Evolutionary conservation across 1,140 invertebrate genomes (phyloP), one percentile per base, ranked within the genome.

Genomic region (Drosophila nigrodunni): DNA sequence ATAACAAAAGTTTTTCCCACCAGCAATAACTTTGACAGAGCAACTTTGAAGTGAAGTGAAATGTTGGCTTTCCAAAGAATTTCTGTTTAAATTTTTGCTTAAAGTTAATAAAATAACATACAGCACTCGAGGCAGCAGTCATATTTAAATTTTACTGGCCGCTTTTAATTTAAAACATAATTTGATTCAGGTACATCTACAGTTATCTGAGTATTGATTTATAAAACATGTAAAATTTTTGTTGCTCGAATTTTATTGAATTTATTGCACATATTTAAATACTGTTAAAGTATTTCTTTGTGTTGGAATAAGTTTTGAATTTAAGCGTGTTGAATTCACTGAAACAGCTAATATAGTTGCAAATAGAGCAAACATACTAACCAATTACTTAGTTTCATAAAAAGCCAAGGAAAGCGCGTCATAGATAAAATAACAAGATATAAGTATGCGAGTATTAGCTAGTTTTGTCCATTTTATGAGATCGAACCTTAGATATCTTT

Each of bases 1-100:
- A 61, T 39, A 61, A 61, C 65, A 69, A 61, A 61, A 74, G 57
- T 60, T 61, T 68, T 52, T 15, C 68, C 67, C 15, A 13, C n/a
- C 44, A 30, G 50, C 47, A 52, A 69, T 43, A 69, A 44, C 59
- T 54, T 61, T 49, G 46, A 61, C 59, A 62, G 46, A 62, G 18
- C 7, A 62, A 62, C 61, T 64, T 64, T 11, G 25, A 64, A 50
- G 55, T 57, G n/a, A 10, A 43, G 25, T 59, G 37, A 50, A 58
- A 44, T 67, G 54, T 52, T n/a, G 54, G 61, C 35, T 18, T 52
- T 15, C 15, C 41, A 34, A 30, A 8, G n/a, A 60, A 46, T 54
- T 68, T 46, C 39, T 21, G 15, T 60, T 60, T 47, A 60, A 39
- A 68, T 44, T 44, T 10, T 35, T 44, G 13, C 34, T 55, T 9